These are phyloP conservation scores for Eupithecia dodoneata DNA, from an alignment of 2,888 invertebrate species.

Conservation along the genomic window DNA sequence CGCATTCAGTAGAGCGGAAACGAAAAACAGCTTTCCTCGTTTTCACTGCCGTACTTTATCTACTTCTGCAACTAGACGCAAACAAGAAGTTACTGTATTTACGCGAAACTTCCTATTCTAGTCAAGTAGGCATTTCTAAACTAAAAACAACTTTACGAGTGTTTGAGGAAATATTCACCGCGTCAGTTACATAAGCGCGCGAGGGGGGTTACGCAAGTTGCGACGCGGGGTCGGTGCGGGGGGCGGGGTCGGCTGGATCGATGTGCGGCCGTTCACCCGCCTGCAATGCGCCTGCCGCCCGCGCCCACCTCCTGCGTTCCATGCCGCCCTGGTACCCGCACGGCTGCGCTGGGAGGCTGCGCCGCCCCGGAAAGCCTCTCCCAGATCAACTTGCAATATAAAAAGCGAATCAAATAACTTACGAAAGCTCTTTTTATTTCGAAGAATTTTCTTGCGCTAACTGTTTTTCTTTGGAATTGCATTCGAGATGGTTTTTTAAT, in stretches of 20 bases:
- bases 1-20: slow-evolving; percentile 1
- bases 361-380: slow-evolving; percentile 19
- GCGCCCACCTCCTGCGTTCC: slow-evolving; percentile 48
- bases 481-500: neutral
- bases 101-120: slow-evolving; percentile 28
- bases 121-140: slow-evolving; percentile 31
- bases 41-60: slow-evolving; percentile 18
- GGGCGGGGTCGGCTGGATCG: slow-evolving; percentile 65
- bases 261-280: slow-evolving; percentile 83
- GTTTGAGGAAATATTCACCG: slow-evolving; percentile 70
- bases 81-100: slow-evolving; percentile 29
- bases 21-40: slow-evolving; percentile 17
- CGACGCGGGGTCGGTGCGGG: slow-evolving; percentile 45
- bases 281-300: slow-evolving; percentile 77
- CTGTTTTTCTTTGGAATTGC: slow-evolving; percentile 14
- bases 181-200: slow-evolving; percentile 79
- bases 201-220: slow-evolving; percentile 70
- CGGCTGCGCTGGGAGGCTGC: slow-evolving; percentile 26
- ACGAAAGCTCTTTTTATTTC: slow-evolving; percentile 18
- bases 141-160: slow-evolving; percentile 37
- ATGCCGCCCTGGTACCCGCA: slow-evolving; percentile 70
- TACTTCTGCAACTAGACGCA: slow-evolving; percentile 24
- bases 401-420: slow-evolving; percentile 12
- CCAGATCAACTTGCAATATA: slow-evolving; percentile 23
- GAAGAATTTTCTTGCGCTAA: slow-evolving; percentile 17